phyloP scores from a whole-genome alignment of 2,888 invertebrate genomes.

The Muscina levida region DNA sequence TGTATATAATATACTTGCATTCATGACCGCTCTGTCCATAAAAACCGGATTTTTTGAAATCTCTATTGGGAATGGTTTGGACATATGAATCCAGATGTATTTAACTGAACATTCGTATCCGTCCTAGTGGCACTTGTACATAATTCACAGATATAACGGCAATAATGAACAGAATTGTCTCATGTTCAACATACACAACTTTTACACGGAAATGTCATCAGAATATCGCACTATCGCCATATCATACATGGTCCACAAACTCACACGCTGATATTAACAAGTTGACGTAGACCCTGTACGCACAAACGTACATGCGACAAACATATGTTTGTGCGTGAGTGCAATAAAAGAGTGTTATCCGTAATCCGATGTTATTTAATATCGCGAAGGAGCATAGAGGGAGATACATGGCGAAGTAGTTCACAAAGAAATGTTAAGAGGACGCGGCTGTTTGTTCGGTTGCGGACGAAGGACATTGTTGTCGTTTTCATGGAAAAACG shows the following conservation, averaged over 20 bases:
- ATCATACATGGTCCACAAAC: not conserved
- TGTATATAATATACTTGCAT: too few species aligned
- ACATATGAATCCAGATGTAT: not conserved
- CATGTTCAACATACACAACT: not conserved
- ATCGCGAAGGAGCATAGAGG: not conserved
- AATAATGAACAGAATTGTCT: not conserved
- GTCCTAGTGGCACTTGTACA: not conserved
- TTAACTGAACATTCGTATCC: not conserved
- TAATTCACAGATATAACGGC: constrained; percentile 25
- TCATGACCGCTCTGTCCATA: too few species aligned
- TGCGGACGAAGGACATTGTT: constrained; percentile 8
- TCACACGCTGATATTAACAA: not conserved
- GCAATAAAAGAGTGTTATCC: not conserved
- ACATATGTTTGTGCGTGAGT: not conserved
- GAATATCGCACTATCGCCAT: constrained; percentile 2
- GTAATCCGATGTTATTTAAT: constrained; percentile 1
- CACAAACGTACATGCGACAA: not conserved
- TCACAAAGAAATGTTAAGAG: not conserved
- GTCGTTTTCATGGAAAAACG: constrained; percentile 18
- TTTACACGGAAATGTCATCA: constrained; percentile 16
- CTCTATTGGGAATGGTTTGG: too few species aligned
- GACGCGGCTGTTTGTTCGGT: not conserved
- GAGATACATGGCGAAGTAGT: not conserved
- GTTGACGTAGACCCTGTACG: not conserved
- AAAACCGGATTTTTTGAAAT: too few species aligned